These are phyloP conservation scores for Eremobia ochroleuca DNA, from an alignment of 2,888 invertebrate genomes.

Conservation along the genomic window DNA sequence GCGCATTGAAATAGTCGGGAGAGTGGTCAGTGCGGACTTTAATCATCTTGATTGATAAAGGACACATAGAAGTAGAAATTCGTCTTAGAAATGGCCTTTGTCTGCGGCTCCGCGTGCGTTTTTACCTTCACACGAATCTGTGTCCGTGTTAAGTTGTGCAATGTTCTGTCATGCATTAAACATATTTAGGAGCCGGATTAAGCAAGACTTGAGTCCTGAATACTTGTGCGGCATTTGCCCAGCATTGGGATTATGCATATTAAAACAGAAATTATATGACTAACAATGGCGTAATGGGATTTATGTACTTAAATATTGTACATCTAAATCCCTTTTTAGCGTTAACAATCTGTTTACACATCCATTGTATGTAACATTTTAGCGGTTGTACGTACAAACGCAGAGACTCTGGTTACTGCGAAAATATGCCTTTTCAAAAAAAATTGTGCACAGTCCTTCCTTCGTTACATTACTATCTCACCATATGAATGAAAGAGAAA, in stretches of 20 bases:
- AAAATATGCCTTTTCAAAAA: slow-evolving; percentile 47
- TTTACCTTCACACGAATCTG: slow-evolving; percentile 9
- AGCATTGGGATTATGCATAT: background rate
- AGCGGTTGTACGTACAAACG: slow-evolving; percentile 30
- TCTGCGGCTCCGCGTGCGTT: slow-evolving; percentile 12
- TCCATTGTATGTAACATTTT: slow-evolving; percentile 43
- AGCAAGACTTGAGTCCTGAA: background rate
- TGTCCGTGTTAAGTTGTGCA: background rate
- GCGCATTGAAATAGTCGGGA: slow-evolving; percentile 51
- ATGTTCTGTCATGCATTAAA: slow-evolving; percentile 22
- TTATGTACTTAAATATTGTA: slow-evolving; percentile 7
- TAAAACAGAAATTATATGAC: background rate
- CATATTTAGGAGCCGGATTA: background rate
- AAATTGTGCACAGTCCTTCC: slow-evolving; percentile 14
- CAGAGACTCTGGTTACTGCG: slow-evolving; percentile 26
- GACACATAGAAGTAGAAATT: slow-evolving; percentile 50
- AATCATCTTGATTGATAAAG: slow-evolving; percentile 67
- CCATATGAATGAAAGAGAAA: slow-evolving; percentile 48
- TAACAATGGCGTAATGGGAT: background rate
- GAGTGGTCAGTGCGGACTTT: slow-evolving; percentile 52
- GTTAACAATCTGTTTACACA: slow-evolving; percentile 22
- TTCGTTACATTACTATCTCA: slow-evolving; percentile 46
- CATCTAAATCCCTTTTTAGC: slow-evolving; percentile 10
- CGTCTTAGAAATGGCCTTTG: slow-evolving; percentile 46
- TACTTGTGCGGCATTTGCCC: background rate